phyloP scores from a whole-genome alignment of 2,113 vertebrate genomes.

The Pongo pygmaeus region DNA sequence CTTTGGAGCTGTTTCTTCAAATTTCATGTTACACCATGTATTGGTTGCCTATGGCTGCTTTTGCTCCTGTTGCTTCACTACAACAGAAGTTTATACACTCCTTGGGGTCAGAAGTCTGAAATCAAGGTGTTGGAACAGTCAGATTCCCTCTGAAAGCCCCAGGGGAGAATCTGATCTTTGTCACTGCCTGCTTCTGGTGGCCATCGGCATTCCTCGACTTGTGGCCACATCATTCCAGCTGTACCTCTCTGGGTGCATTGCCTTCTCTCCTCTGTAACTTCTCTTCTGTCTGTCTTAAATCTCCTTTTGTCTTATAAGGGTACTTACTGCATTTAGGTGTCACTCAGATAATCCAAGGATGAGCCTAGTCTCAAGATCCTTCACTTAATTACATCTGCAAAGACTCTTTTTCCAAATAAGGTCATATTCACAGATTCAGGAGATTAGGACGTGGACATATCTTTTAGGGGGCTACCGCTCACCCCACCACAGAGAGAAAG shows the following conservation, averaged over 20 bases:
- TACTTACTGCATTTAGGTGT: background rate
- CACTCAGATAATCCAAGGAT: background rate
- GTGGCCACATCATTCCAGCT: rapidly evolving
- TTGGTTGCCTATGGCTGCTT: background rate
- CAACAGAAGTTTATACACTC: background rate
- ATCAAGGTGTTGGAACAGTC: background rate
- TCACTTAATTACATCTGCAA: background rate
- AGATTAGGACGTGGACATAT: background rate
- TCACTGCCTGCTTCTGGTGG: background rate
- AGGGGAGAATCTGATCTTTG: background rate
- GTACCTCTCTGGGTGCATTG: too few relatives aligned
- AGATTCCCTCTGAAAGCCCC: background rate
- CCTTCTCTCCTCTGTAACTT: background rate
- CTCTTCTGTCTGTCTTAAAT: background rate
- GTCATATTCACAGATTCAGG: background rate
- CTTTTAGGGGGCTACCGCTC: background rate
- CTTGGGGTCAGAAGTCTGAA: background rate
- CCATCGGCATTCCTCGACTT: background rate
- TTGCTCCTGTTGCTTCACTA: too few relatives aligned
- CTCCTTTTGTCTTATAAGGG: background rate
- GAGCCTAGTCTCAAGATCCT: background rate
- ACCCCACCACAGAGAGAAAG: background rate
- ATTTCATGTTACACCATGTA: rapidly evolving
- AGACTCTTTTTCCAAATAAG: background rate
- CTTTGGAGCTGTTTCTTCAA: background rate